Evolutionary conservation across 2,113 vertebrate genomes (phyloP), one percentile per base, ranked within the genome.

Genomic region (Gadus macrocephalus): DNA sequence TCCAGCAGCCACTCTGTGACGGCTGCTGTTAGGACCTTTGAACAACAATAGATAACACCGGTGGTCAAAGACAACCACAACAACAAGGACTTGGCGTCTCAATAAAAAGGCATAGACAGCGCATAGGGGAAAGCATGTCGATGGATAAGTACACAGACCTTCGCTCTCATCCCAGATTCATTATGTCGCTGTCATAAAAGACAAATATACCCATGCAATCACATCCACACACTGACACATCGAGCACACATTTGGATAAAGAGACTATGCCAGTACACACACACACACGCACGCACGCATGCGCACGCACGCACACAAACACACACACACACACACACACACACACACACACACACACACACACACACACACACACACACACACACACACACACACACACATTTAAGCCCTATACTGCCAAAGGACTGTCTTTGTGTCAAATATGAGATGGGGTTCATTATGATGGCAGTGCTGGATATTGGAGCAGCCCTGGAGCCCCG

Each of bases 391-490:
- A 38, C 63, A 38, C 28, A 64, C 49, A 55, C 72, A 27, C 63
- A 16, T 69, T 67, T 38, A 70, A 72, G 67, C 64, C 75, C 64
- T 58, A 35, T 35, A 35, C 42, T 49, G 76, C 73, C 75, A 79
- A 77, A 76, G 71, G 71, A 74, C 70, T 71, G 85, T 66, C 70
- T 76, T 69, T 81, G 72, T 81, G 74, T 85, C 78, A 83, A 78
- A 81, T 80, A 77, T 77, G 76, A 81, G 70, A 72, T 83, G 82
- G 79, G 73, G 72, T 81, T 88, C 78, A 81, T 88, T 88, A 83
- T 82, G 80, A 88, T 89, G 79, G 86, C 83, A 78, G 81, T 82
- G 74, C 73, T 86, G 80, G 81, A 87, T 80, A 82, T 74, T 84
- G 78, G 81, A 83, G 85, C 78, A 81, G 72, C 79, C 84, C 80